Evolutionary conservation across 2,888 invertebrate species (phyloP), one percentile per base, ranked within the genome.

Genomic region (Tenthredo notha): DNA sequence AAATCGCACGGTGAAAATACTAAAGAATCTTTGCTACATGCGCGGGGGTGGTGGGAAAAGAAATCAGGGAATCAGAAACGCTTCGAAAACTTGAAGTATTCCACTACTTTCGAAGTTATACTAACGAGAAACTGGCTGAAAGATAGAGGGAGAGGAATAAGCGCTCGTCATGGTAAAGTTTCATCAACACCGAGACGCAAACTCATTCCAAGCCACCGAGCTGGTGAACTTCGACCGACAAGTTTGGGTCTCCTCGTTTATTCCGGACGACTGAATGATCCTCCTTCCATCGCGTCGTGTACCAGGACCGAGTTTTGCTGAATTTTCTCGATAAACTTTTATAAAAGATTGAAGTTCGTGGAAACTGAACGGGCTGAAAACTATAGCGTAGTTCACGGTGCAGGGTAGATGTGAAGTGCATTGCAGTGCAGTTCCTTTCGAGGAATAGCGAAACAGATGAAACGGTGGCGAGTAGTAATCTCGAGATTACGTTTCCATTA

Each of bases 191-290:
- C 90, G 89, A 37, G 70, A 92, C 91, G 91, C 91, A 92, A 92
- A 92, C 93, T 92, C 92, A 91, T 92, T 92, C 91, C 90, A 90
- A 88, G 90, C 88, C 91, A 92, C 90, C 80, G 61, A 61, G 25
- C 77, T 88, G 87, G 89, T 90, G 90, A 92, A 93, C 93, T 93
- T 92, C 91, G 91, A 92, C 91, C 92, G 91, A 92, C 92, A 92
- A 93, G 92, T 93, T 93, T 92, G 89, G 90, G 90, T 92, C 92
- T 92, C 90, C 92, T 93, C 92, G 92, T 93, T 93, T 93, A 93
- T 93, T 93, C 92, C 92, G 92, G 93, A 72, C 75, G 84, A 84
- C 84, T 84, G 84, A 37, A 75, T 70, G 33, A 18, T 74, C 84
- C 54, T 92, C 92, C 91, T 92, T 92, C 91, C 90, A 90, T 92